Base-by-base conservation (phyloP, 2,113 vertebrate species). In the Paracanthobrama guichenoti region DNA sequence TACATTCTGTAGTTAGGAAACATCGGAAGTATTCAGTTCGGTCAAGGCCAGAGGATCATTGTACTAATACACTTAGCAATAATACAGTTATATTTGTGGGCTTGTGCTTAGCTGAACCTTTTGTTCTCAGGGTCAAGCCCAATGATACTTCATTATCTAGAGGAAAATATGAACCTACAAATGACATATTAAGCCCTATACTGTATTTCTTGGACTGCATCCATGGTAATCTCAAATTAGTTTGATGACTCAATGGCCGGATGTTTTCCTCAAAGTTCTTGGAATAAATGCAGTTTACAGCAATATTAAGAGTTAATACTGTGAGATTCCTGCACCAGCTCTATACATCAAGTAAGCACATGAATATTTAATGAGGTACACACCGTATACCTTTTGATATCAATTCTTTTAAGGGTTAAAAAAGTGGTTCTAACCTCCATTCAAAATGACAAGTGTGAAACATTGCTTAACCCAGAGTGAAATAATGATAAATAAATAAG, bases 161-260 rank as follows among this genome's bases (percentile, higher is more conserved):
- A 44, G 59, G 82, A 16, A 77, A 62, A 78, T 62, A 75, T 78
- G 1, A 55, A 78, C n/a, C 24, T 26, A 50, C 66, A 42, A 26
- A 46, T 62, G 39, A 62, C 13, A 67, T 28, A 26, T 26, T 44
- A 67, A 22, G 31, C 20, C 60, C 24, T 55, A 13, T 46, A 62
- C 28, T 84, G 64, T 84, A 64, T 77, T 31, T 76, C 66, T 79
- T 78, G 74, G 83, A 79, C 31, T 55, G 53, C 50, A 71, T 31
- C 57, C 77, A 79, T 24, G 35, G 9, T 79, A 55, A 6, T 67
- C 64, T 53, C 46, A 31, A 71, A 2, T 48, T 71, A 46, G 48
- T 66, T 67, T 28, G 53, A 78, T 31, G 4, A 79, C 18, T 55
- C 18, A 46, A 60, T 62, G 66, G 16, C 26, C 14, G 39, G 53